Evolutionary conservation across 2,888 invertebrate species (phyloP), one percentile per base, ranked within the genome.

Genomic region (Cantharis lateralis): DNA sequence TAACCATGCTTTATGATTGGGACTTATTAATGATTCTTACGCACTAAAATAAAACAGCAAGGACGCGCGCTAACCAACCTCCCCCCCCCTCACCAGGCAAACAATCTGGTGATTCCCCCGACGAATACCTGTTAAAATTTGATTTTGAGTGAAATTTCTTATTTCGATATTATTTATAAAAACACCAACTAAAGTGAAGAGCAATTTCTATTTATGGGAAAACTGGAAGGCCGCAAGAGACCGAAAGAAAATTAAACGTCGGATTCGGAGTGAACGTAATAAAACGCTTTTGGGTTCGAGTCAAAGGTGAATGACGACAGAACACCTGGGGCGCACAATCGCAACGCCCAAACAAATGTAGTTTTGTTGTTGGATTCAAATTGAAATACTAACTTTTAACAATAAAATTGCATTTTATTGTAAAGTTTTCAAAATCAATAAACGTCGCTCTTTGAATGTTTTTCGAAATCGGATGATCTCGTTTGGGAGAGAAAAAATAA

Each of bases 201-300:
- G 81, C 81, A 81, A 82, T 83, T 83, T 83, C 83, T 82, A 83
- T 83, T 83, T 83, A 82, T 81, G 81, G 79, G 66, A 69, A 78
- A 68, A 71, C 76, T 77, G 87, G 87, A 86, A 87, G 86, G 84
- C 87, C 88, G 86, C 87, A 79, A 77, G 84, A 84, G 84, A 84
- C 84, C 81, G 76, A 79, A 83, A 84, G 84, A 84, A 85, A 85
- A 85, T 85, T 84, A 85, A 85, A 84, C 81, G 84, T 82, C 83
- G 83, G 83, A 80, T 81, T 82, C 83, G 82, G 82, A 78, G 81
- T 79, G 80, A 82, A 82, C 76, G 83, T 80, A 84, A 84, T 84
- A 84, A 84, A 85, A 84, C 81, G 82, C 79, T 80, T 76, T 79
- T 78, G 79, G 81, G 81, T 81, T 81, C 75, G 80, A 84, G 83